phyloP scores from a whole-genome alignment of 2,797 vertebrate species.

The Sparus aurata region DNA sequence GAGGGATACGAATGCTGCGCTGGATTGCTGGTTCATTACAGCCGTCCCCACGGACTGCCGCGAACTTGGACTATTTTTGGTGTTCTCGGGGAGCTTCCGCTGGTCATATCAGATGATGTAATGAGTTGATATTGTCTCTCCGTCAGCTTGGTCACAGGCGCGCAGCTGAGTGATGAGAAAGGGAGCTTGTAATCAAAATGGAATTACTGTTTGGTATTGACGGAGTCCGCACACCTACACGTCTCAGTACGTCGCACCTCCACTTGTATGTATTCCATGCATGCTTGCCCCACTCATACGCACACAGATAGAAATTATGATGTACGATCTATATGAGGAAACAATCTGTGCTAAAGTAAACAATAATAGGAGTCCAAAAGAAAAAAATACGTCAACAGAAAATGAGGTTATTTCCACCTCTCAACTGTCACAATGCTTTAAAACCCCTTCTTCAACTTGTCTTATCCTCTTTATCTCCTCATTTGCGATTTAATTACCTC shows the following conservation, averaged over 20 bases:
- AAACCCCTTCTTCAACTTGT: constrained; percentile 7
- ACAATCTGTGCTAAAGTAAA: background rate
- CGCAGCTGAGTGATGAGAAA: constrained; percentile 52
- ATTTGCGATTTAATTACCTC: constrained; percentile 61
- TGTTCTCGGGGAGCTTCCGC: constrained; percentile 9
- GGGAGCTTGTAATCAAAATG: constrained; percentile 73
- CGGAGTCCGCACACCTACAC: constrained; percentile 42
- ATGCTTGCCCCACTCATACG: background rate
- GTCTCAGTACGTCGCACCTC: background rate
- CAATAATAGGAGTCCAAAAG: constrained; percentile 10
- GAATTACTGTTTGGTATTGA: constrained; percentile 69
- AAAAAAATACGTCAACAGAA: background rate
- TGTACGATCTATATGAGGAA: background rate
- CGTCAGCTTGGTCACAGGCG: constrained; percentile 42
- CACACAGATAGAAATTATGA: constrained; percentile 1
- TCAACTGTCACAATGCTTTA: constrained; percentile 17
- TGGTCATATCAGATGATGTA: constrained; percentile 43
- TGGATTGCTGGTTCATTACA: constrained; percentile 67
- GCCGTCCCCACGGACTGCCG: constrained; percentile 36
- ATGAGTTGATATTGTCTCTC: constrained; percentile 59
- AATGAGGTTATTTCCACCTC: constrained; percentile 2
- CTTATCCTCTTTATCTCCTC: constrained; percentile 52
- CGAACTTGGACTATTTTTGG: constrained; percentile 56
- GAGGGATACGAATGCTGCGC: constrained; percentile 63
- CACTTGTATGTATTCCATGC: constrained; percentile 1